Evolutionary conservation across 1,140 invertebrate species (phyloP).

Genomic region (Drosophila suzukii): DNA sequence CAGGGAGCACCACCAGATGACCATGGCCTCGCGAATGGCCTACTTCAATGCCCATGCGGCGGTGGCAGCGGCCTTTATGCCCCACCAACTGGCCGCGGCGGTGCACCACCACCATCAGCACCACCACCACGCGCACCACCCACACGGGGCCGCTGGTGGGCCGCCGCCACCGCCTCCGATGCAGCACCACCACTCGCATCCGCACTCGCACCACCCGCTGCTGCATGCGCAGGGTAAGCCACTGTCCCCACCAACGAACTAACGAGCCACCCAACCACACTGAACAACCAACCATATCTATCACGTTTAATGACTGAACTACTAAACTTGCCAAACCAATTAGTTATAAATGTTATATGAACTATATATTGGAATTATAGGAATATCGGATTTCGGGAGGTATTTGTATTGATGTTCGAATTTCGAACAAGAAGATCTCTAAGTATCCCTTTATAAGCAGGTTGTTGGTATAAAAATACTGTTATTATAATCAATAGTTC

Average conservation of each 20-base stretch:
- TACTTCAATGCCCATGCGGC: constrained; percentile 94
- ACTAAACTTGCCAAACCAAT: too few relatives aligned
- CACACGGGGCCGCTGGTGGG: constrained; percentile 26
- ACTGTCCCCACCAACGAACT: constrained; percentile 4
- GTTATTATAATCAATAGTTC: too few relatives aligned
- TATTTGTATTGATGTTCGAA: too few relatives aligned
- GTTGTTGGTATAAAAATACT: too few relatives aligned
- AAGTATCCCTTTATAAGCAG: too few relatives aligned
- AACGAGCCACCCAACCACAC: neutral
- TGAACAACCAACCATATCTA: neutral
- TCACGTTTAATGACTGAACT: too few relatives aligned
- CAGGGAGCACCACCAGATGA: constrained; percentile 86
- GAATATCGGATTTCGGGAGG: too few relatives aligned
- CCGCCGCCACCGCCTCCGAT: constrained; percentile 31
- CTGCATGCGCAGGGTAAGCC: constrained; percentile 80
- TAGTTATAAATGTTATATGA: too few relatives aligned
- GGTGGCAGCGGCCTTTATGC: constrained; percentile 93
- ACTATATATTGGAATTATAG: too few relatives aligned
- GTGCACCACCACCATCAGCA: constrained; percentile 66
- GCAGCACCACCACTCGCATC: constrained; percentile 28
- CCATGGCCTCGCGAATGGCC: constrained; percentile 91
- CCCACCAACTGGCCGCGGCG: constrained; percentile 81
- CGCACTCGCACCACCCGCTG: constrained; percentile 62
- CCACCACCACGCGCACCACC: constrained; percentile 47
- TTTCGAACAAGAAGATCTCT: too few relatives aligned